Evolutionary conservation across 2,113 vertebrate species (phyloP), one percentile per base, ranked within the genome.

Genomic region (Embiotoca jacksoni): DNA sequence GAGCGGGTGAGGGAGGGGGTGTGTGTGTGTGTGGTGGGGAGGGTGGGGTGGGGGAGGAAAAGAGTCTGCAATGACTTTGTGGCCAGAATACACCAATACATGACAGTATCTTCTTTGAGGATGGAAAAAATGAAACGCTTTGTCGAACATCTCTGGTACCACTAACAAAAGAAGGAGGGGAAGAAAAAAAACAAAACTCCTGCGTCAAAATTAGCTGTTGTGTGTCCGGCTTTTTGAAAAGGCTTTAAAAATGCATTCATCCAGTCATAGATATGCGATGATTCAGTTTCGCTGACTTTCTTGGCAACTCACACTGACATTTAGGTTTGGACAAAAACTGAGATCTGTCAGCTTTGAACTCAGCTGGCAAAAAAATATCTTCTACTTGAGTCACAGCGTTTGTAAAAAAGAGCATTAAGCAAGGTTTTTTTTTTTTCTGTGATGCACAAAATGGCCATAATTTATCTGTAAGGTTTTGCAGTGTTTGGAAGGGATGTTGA

Each of bases 191-290:
- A 77, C 31, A 41, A 36, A 31, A 55, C 32, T 75, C 55, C 47
- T 5, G 67, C 35, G 30, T 84, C 78, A 87, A 59, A 84, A 86
- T 90, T 53, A 92, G 62, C 62, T 74, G 66, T 84, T 82, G 78
- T 78, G 68, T 52, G 58, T 81, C 33, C 68, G 9, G 64, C 57
- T 65, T 64, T 68, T 56, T 68, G 47, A 82, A 75, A 72, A 57
- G 56, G 23, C 58, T 87, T 81, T 64, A 60, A 82, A 86, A 90
- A 80, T 63, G 49, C 50, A 75, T 83, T 81, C 53, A 77, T 82
- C 58, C 36, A 52, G 55, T 78, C 7, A 31, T 54, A 61, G 57
- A 53, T 80, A 72, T 83, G 54, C 58, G 52, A 75, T 62, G 71
- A 83, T 64, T 65, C 39, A 69, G 35, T 73, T 56, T 70, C 30